Percentiles rank a stretch among this genome's conserved stretches.
Evolutionary conservation across 2,888 invertebrate genomes (phyloP).

Genomic region (Agelastica alni): DNA sequence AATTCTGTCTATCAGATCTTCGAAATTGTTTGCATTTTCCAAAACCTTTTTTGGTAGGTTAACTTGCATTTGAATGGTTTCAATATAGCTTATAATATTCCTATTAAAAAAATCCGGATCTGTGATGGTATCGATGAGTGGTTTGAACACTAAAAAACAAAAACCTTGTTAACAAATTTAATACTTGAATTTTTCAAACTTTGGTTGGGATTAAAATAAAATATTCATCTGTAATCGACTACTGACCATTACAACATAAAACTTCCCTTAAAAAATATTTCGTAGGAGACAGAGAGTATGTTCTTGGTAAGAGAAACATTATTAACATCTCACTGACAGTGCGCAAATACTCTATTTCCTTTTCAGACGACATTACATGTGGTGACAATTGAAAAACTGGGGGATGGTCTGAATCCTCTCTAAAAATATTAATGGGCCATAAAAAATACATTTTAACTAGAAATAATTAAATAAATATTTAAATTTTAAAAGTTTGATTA

Average conservation of each 20-base stretch:
- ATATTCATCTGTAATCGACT: slow-evolving; percentile 5
- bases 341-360: slow-evolving; percentile 79
- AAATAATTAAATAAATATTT: too few species aligned
- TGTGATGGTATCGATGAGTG: slow-evolving; percentile 80
- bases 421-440: too few species aligned
- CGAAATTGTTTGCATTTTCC: slow-evolving; percentile 87
- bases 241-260: slow-evolving; percentile 78
- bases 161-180: too few species aligned
- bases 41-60: slow-evolving; percentile 81
- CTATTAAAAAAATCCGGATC: slow-evolving; percentile 92
- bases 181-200: too few species aligned
- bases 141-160: slow-evolving; percentile 75
- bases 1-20: slow-evolving; percentile 83
- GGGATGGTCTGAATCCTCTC: slow-evolving; percentile 65
- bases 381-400: slow-evolving; percentile 75
- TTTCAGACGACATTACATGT: slow-evolving; percentile 73
- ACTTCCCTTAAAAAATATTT: slow-evolving; percentile 83
- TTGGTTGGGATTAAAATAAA: neutral
- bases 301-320: slow-evolving; percentile 78
- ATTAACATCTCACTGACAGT: slow-evolving; percentile 82
- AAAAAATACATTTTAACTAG: too few species aligned
- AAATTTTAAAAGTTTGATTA: too few species aligned
- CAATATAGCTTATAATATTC: slow-evolving; percentile 81
- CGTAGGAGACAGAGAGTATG: slow-evolving; percentile 77
- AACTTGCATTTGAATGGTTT: slow-evolving; percentile 76